phyloP scores from a whole-genome alignment of 1,140 invertebrate genomes.

The Dendroctonus valens region DNA sequence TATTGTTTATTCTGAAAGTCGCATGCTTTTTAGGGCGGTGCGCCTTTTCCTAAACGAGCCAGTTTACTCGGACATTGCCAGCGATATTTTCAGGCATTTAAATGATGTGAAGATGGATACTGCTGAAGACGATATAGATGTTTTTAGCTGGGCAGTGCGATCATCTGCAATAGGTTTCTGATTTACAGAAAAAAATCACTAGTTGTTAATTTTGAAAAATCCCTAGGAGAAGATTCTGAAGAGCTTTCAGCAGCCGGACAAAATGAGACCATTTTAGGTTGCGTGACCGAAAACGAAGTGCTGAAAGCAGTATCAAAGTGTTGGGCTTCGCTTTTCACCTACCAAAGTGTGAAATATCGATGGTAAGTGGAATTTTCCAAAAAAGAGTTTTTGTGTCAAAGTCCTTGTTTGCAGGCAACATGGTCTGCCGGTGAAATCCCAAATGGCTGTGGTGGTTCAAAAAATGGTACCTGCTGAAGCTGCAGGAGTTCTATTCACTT shows the following conservation, averaged over 20 bases:
- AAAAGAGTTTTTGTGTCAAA: not conserved
- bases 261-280: constrained; percentile 74
- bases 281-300: constrained; percentile 56
- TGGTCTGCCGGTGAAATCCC: constrained; percentile 62
- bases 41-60: constrained; percentile 36
- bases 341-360: constrained; percentile 72
- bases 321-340: constrained; percentile 78
- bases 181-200: constrained; percentile 40
- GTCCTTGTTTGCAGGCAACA: constrained; percentile 54
- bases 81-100: constrained; percentile 20
- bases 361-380: too few relatives aligned
- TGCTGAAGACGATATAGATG: constrained; percentile 11
- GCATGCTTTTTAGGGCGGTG: constrained; percentile 40
- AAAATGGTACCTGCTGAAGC: constrained; percentile 67
- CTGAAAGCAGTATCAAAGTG: constrained; percentile 63
- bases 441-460: constrained; percentile 82
- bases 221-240: constrained; percentile 69
- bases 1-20: not conserved
- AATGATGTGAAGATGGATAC: constrained; percentile 15
- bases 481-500: constrained; percentile 80
- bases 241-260: constrained; percentile 82
- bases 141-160: constrained; percentile 41
- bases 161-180: constrained; percentile 35
- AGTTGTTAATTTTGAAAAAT: constrained; percentile 31
- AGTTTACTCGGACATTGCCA: constrained; percentile 32